These are phyloP conservation scores for Apamea anceps DNA, from an alignment of 2,888 invertebrate species.

Conservation along the genomic window DNA sequence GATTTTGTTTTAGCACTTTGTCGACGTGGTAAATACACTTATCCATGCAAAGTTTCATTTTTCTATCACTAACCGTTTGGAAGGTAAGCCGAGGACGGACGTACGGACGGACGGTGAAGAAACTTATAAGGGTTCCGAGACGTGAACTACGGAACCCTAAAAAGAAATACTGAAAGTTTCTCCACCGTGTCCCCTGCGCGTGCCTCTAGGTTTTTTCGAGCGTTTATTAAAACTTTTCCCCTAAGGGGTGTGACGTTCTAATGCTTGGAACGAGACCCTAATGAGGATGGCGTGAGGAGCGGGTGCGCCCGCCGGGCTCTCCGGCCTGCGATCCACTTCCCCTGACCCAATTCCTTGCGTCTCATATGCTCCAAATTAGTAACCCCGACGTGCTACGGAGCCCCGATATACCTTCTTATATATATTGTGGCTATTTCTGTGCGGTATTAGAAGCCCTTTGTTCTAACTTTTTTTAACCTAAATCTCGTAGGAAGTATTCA, in stretches of 20 bases:
- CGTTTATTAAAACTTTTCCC: not conserved
- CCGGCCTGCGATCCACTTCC: conserved; percentile 62
- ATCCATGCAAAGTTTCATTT: too few relatives aligned
- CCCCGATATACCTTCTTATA: conserved; percentile 20
- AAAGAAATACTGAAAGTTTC: not conserved
- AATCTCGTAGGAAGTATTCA: not conserved
- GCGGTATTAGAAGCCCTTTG: not conserved
- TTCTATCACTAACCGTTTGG: too few relatives aligned
- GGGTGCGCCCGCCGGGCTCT: conserved; percentile 34
- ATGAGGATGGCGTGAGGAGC: conserved; percentile 39
- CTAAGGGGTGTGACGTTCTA: conserved; percentile 10
- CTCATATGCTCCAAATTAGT: conserved; percentile 66
- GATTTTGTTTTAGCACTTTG: too few relatives aligned
- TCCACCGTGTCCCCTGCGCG: too few relatives aligned
- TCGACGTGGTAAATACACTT: too few relatives aligned
- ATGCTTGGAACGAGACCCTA: conserved; percentile 37
- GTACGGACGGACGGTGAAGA: too few relatives aligned
- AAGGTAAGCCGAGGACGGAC: too few relatives aligned
- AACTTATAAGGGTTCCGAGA: too few relatives aligned
- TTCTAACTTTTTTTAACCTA: not conserved
- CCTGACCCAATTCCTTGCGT: conserved; percentile 69
- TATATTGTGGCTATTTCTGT: conserved; percentile 4
- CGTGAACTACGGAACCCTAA: too few relatives aligned
- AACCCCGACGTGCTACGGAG: conserved; percentile 47
- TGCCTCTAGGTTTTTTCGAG: not conserved